phyloP scores from a whole-genome alignment of 2,888 invertebrate genomes.

The Phlogophora meticulosa region DNA sequence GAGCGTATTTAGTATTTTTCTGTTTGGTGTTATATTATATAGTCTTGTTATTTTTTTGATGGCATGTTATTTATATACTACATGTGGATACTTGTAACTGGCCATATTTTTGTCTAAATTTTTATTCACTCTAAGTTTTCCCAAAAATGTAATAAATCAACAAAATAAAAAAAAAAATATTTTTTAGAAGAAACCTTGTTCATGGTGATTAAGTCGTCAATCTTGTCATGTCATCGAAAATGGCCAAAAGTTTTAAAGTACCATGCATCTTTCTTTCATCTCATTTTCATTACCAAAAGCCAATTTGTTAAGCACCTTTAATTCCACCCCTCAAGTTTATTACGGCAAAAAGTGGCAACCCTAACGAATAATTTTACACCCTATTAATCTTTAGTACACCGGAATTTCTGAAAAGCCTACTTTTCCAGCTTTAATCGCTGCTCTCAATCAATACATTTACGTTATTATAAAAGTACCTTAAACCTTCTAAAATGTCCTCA shows the following conservation, averaged over 20 bases:
- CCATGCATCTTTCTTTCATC: neutral
- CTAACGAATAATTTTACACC: conserved; percentile 65
- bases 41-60: too few species aligned
- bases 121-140: too few species aligned
- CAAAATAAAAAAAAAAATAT: too few species aligned
- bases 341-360: conserved; percentile 15
- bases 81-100: too few species aligned
- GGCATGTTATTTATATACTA: too few species aligned
- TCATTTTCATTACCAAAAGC: conserved; percentile 5
- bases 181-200: too few species aligned
- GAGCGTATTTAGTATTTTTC: too few species aligned
- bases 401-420: conserved; percentile 43
- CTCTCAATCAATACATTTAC: conserved; percentile 51
- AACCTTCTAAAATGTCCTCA: conserved; percentile 22
- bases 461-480: conserved; percentile 27
- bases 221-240: conserved; percentile 1
- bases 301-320: conserved; percentile 18
- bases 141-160: too few species aligned
- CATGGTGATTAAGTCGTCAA: neutral
- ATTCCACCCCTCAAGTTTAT: conserved; percentile 5
- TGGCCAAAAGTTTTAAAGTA: neutral
- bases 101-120: too few species aligned
- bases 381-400: conserved; percentile 67
- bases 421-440: conserved; percentile 47
- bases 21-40: too few species aligned